Conservation (phyloP, 2,888 invertebrate species). For the Tupiocoris notatus region DNA sequence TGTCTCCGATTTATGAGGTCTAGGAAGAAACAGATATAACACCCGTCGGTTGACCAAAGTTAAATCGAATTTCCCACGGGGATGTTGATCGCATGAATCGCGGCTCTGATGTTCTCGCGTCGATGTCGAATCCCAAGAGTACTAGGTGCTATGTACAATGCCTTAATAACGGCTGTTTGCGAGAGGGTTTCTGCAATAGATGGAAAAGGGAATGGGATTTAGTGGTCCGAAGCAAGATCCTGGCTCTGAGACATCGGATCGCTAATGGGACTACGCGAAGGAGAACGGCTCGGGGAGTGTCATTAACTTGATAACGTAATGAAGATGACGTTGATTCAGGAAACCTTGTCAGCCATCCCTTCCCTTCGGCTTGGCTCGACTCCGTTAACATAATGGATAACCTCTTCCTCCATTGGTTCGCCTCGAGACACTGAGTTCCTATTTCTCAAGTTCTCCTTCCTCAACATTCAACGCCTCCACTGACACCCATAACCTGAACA, state of each 20-base stretch:
- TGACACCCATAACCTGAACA: not conserved
- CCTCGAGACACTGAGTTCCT: not conserved
- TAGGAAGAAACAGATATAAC: too few relatives aligned
- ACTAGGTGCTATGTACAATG: not conserved
- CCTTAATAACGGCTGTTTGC: conserved; percentile 27
- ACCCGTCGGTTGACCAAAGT: not conserved
- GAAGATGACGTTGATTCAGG: conserved; percentile 39
- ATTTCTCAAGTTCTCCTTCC: not conserved
- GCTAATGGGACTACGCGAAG: conserved; percentile 21
- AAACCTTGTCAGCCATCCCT: conserved; percentile 29
- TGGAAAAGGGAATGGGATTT: not conserved
- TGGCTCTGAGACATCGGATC: conserved; percentile 23
- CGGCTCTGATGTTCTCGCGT: not conserved
- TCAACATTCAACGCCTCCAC: not conserved
- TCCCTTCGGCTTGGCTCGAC: not conserved
- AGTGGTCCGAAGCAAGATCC: not conserved
- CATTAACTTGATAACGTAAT: conserved; percentile 39
- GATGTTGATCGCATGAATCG: not conserved
- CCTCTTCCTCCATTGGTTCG: conserved; percentile 10
- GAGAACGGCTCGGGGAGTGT: conserved; percentile 26
- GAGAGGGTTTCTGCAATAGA: not conserved
- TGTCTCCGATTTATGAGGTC: too few relatives aligned
- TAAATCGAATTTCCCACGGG: conserved; percentile 2
- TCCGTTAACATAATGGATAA: conserved; percentile 32
- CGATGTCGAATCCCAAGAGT: not conserved